phyloP scores from a whole-genome alignment of 2,797 vertebrate genomes.

The Epinephelus coioides region DNA sequence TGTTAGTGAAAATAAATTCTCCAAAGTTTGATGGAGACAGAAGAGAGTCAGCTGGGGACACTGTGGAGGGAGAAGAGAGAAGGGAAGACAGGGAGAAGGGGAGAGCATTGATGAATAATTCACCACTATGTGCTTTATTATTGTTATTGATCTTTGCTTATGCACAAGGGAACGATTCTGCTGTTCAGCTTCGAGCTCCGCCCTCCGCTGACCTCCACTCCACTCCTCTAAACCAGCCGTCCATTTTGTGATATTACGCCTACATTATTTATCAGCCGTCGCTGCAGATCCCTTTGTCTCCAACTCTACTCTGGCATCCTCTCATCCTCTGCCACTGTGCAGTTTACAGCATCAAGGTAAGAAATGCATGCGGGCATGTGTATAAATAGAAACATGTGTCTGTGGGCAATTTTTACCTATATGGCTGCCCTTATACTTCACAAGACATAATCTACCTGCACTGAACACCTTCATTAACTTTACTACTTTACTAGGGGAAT shows the following conservation, averaged over 20 bases:
- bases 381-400: not conserved
- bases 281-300: constrained; percentile 72
- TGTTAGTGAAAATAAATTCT: constrained; percentile 35
- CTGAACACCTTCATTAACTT: too few species aligned
- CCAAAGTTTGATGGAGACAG: constrained; percentile 30
- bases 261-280: constrained; percentile 87
- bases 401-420: not conserved
- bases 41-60: constrained; percentile 66
- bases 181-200: constrained; percentile 79
- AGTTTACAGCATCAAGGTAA: constrained; percentile 35
- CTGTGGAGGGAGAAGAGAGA: constrained; percentile 68
- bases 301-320: constrained; percentile 71
- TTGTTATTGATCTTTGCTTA: constrained; percentile 75
- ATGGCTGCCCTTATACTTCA: not conserved
- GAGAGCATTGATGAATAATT: constrained; percentile 82
- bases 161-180: constrained; percentile 80
- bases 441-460: not conserved
- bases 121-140: constrained; percentile 79
- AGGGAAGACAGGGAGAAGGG: constrained; percentile 37
- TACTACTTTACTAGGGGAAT: too few species aligned
- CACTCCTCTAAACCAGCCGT: constrained; percentile 72
- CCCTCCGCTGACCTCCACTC: constrained; percentile 68
- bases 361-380: constrained; percentile 1
- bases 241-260: constrained; percentile 84
- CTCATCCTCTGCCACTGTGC: constrained; percentile 39